These are phyloP conservation scores for Zhengitettix transpicula DNA, from an alignment of 2,888 invertebrate genomes.

Conservation along the genomic window DNA sequence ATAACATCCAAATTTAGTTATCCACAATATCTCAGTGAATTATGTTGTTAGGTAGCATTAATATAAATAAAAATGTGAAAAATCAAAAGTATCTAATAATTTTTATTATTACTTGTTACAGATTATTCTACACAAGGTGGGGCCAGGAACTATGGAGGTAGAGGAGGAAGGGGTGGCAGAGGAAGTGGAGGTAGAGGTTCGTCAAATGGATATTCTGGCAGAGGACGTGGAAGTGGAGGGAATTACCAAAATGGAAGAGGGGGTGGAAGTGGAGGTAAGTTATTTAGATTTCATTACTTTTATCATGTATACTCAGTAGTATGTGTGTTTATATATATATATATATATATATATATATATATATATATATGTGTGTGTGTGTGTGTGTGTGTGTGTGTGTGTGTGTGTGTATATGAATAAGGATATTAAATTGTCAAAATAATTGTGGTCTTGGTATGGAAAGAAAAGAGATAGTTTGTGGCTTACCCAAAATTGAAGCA, in stretches of 20 bases:
- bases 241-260: constrained; percentile 26
- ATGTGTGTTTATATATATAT: too few relatives aligned
- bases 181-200: constrained; percentile 22
- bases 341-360: too few relatives aligned
- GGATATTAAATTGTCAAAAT: too few relatives aligned
- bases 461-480: too few relatives aligned
- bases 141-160: constrained; percentile 24
- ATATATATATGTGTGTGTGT: too few relatives aligned
- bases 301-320: too few relatives aligned
- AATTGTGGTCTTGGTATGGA: too few relatives aligned
- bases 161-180: constrained; percentile 32
- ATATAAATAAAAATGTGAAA: not conserved
- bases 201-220: constrained; percentile 28
- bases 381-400: too few relatives aligned
- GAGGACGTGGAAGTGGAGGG: constrained; percentile 33
- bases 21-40: not conserved
- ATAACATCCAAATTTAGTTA: not conserved
- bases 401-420: too few relatives aligned
- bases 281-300: not conserved
- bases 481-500: too few relatives aligned
- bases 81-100: not conserved
- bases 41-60: not conserved
- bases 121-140: constrained; percentile 14
- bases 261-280: constrained; percentile 17
- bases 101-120: not conserved